Evolutionary conservation across 2,888 invertebrate genomes (phyloP), one percentile per base, ranked within the genome.

Genomic region (Cactoblastis cactorum): DNA sequence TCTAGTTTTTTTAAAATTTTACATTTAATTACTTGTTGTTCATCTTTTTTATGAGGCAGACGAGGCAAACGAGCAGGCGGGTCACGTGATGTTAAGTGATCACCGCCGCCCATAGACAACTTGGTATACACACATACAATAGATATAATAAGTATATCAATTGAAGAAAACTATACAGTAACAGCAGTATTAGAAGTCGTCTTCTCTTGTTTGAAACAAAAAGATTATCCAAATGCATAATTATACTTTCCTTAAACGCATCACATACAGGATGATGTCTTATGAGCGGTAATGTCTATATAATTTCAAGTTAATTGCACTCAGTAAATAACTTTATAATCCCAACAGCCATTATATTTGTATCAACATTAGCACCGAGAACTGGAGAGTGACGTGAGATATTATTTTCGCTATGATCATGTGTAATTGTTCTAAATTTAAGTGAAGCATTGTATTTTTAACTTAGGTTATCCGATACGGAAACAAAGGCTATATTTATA

Each of bases 251-350:
- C 11, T 14, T 22, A n/a, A 11, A 48, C 15, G 35, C 24, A 24
- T 48, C 37, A 37, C 28, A 37, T 38, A 17, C 15, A 38, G 17
- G 14, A 38, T 48, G 47, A 35, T 48, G 38, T 24, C 47, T 22
- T 35, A 53, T 52, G 41, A 49, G 46, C 45, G 53, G 56, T 78
- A 78, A 80, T 80, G 76, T 72, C 65, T 69, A 74, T 75, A 77
- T 79, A 77, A 80, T 78, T 67, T 72, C 66, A 65, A 62, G 65
- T 74, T 79, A 78, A 79, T 77, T 77, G 73, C 66, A 65, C 49
- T 54, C 55, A 63, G 66, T 63, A 70, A 73, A 78, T 71, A 73
- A 71, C 71, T 74, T 71, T 71, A 71, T 77, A 75, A 74, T 76
- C 68, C 57, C 61, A 61, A 59, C 52, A 22, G 63, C 59, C 61